Percentiles rank a stretch among this genome's conserved stretches.
These are phyloP conservation scores for Athetis lepigone DNA, from an alignment of 2,888 invertebrate species.

Conservation along the genomic window DNA sequence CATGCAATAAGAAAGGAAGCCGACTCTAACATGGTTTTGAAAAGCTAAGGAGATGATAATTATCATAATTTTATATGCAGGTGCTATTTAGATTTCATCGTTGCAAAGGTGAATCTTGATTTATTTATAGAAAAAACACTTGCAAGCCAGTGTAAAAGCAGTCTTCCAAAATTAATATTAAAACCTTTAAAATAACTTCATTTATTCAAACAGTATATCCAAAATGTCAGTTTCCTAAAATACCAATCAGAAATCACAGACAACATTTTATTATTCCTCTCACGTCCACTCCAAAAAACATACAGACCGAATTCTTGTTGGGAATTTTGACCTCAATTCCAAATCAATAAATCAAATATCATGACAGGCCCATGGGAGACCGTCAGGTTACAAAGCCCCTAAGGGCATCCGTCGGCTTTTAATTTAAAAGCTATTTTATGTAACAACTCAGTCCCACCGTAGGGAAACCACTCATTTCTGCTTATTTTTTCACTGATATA, in stretches of 20 bases:
- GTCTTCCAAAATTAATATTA: no score
- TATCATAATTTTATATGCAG: no score
- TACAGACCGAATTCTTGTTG: slow-evolving; percentile 36
- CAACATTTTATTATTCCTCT: slow-evolving; percentile 14
- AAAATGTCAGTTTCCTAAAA: not conserved
- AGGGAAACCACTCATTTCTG: slow-evolving; percentile 73
- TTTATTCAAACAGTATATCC: not conserved
- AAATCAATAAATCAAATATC: slow-evolving; percentile 60
- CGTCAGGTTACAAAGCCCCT: slow-evolving; percentile 56
- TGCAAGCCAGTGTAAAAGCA: no score
- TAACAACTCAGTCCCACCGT: slow-evolving; percentile 71
- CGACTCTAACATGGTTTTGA: no score
- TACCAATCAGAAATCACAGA: slow-evolving; percentile 16
- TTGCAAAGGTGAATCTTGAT: no score
- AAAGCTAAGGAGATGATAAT: no score
- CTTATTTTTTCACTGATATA: slow-evolving; percentile 60
- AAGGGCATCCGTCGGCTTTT: slow-evolving; percentile 71
- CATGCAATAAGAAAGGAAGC: no score
- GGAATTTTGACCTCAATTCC: slow-evolving; percentile 35
- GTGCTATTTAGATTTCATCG: no score
- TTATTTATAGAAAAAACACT: no score
- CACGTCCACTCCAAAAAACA: slow-evolving; percentile 19
- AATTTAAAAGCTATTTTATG: slow-evolving; percentile 88
- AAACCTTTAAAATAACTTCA: not conserved
- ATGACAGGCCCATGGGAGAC: slow-evolving; percentile 51